phyloP scores from a whole-genome alignment of 2,888 invertebrate genomes.

The Clitarchus hookeri region DNA sequence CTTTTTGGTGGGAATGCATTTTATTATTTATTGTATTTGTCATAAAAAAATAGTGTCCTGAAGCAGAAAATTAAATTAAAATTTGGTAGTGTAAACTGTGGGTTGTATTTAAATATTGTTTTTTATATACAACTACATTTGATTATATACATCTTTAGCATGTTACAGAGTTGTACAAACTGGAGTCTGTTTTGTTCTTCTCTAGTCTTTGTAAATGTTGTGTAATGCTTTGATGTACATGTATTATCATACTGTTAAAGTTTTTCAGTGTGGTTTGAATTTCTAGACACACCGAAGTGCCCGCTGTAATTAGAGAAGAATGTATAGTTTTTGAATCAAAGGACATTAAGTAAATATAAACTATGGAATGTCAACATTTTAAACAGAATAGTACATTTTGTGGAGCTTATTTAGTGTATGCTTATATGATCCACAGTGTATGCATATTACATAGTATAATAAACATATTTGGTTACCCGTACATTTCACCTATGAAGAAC shows the following conservation, averaged over 20 bases:
- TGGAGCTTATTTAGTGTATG: too few species aligned
- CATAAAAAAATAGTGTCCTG: neutral
- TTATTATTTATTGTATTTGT: neutral
- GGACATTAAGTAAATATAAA: too few species aligned
- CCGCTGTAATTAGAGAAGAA: neutral
- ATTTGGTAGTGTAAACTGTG: neutral
- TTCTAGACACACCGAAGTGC: neutral
- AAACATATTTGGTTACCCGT: too few species aligned
- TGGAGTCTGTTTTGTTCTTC: neutral
- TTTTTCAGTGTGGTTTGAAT: neutral
- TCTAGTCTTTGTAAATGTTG: neutral
- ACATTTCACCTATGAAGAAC: too few species aligned
- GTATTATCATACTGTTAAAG: neutral
- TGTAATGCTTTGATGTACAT: neutral
- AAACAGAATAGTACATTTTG: too few species aligned
- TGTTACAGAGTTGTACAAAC: neutral
- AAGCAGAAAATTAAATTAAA: neutral
- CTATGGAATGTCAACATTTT: too few species aligned
- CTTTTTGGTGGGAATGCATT: neutral
- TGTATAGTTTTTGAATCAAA: too few species aligned
- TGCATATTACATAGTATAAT: too few species aligned
- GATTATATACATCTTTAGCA: too few species aligned
- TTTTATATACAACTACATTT: neutral
- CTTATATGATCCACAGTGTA: too few species aligned
- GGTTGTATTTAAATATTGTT: neutral